phyloP scores from a whole-genome alignment of 2,113 vertebrate species.

The Colius striatus region DNA sequence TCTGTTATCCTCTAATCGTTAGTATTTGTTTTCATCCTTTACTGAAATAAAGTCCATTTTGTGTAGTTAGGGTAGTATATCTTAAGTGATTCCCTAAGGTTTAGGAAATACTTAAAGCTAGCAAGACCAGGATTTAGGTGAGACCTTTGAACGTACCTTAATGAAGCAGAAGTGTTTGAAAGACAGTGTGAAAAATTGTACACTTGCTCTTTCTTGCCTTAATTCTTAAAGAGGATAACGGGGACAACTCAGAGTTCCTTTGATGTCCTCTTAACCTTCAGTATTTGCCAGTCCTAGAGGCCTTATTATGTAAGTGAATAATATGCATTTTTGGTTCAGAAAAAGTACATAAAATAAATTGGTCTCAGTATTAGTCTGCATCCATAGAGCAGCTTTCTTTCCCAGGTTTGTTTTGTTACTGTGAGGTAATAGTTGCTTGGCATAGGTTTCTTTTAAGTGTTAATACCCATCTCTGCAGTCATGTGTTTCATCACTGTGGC shows the following conservation, averaged over 20 bases:
- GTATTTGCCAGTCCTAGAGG: background rate
- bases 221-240: background rate
- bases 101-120: background rate
- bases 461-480: background rate
- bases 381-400: background rate
- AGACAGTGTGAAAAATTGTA: background rate
- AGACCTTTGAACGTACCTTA: background rate
- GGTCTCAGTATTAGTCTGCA: background rate
- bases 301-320: background rate
- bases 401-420: background rate
- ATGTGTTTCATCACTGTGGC: background rate
- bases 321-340: background rate
- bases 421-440: background rate
- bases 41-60: background rate
- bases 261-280: background rate
- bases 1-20: background rate
- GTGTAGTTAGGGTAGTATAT: background rate
- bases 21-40: background rate
- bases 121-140: background rate
- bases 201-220: background rate
- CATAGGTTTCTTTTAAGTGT: background rate
- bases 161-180: background rate
- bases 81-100: background rate
- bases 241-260: background rate
- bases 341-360: background rate